Base-by-base conservation (phyloP, 2,888 invertebrate genomes). In the Platycheirus albimanus region DNA sequence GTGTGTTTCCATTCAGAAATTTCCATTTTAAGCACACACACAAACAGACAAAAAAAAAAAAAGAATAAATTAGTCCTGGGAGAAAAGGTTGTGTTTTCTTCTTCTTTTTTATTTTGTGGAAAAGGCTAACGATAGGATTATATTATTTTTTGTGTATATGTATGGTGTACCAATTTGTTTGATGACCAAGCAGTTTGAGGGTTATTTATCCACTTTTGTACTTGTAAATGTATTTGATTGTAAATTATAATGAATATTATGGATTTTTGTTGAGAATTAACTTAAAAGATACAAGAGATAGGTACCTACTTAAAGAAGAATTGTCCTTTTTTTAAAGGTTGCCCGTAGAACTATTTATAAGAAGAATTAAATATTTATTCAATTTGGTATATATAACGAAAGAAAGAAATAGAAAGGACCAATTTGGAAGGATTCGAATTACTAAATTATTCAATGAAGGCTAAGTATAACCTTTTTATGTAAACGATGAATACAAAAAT, bases 211-310 rank as follows among this genome's bases (percentile, higher is more conserved):
- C 47, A 58, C 36, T 24, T 24, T 58, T 75, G 20, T 58, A 33
- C 56, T 51, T 67, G 33, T 30, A 56, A 75, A 66, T 75, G 75
- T 43, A 58, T 58, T 24, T 58, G 3, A 43, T 56, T 15, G 15
- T 61, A 11, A 30, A 43, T 61, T 43, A 41, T 43, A 56, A 43
- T 58, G 56, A 58, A 41, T 24, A 24, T 13, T 13, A 58, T 38
- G 56, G 28, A 43, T 61, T 61, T 61, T 43, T 43, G 28, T 61
- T 43, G 11, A 7, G 17, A 43, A 61, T 43, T 61, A 28, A 43
- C 15, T 61, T 3, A 43, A 11, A 30, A 24, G 6, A 3, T n/a
- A n/a, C 24, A 4, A 4, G 3, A 24, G 24, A 6, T 24, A 24
- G 24, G 24, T 24, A 24, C 24, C 6, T 24, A 24, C n/a, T n/a